phyloP scores from a whole-genome alignment of 2,113 vertebrate species.

The Xiphias gladius region DNA sequence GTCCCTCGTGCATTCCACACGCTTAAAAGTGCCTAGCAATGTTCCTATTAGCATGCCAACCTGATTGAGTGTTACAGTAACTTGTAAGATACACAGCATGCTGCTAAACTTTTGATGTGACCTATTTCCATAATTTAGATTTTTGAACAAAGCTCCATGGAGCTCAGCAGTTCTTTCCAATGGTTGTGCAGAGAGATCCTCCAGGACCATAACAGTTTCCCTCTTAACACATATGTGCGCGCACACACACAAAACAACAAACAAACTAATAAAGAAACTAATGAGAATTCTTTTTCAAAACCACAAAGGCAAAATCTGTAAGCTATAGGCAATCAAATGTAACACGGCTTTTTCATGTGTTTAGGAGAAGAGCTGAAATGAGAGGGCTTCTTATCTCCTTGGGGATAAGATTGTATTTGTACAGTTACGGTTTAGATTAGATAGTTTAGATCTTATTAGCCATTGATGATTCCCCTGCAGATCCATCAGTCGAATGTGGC shows the following conservation, averaged over 20 bases:
- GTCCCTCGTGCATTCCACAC: conserved; percentile 50
- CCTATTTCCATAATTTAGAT: conserved; percentile 86
- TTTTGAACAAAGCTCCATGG: conserved; percentile 79
- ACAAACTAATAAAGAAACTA: conserved; percentile 54
- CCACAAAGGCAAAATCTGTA: conserved; percentile 51
- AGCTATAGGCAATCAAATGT: conserved; percentile 57
- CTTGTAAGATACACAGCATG: conserved; percentile 68
- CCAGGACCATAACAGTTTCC: conserved; percentile 51
- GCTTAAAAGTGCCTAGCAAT: conserved; percentile 68
- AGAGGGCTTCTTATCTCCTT: conserved; percentile 29
- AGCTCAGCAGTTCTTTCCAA: conserved; percentile 75
- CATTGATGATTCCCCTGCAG: conserved; percentile 58
- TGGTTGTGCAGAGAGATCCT: conserved; percentile 61
- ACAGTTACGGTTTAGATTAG: conserved; percentile 25
- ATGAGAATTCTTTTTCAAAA: conserved; percentile 55
- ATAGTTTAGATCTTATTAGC: conserved; percentile 65
- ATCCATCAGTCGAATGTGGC: conserved; percentile 47
- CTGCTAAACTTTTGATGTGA: conserved; percentile 81
- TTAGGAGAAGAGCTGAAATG: conserved; percentile 31
- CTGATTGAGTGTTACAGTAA: conserved; percentile 70
- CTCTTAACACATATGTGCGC: conserved; percentile 30
- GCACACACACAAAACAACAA: conserved; percentile 27
- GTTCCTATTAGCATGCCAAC: conserved; percentile 72
- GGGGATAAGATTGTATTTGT: conserved; percentile 30
- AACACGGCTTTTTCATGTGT: conserved; percentile 33